These are phyloP conservation scores for Coracopsis vasa DNA, from an alignment of 2,113 vertebrate genomes.

Conservation along the genomic window DNA sequence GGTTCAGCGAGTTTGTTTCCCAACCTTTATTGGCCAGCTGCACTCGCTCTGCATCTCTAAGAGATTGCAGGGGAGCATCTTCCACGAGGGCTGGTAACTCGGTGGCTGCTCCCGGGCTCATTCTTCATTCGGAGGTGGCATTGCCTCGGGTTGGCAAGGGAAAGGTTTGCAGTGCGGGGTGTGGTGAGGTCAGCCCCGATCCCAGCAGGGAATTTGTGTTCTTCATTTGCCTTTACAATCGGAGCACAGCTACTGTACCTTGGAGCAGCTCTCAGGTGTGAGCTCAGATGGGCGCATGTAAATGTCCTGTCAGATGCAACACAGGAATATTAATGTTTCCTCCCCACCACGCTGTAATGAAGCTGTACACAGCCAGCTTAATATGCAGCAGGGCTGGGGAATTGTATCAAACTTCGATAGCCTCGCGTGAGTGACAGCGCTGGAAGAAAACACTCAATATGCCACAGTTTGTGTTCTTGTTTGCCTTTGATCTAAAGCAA, in stretches of 20 bases:
- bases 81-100: slow-evolving; percentile 74
- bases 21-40: slow-evolving; percentile 69
- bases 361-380: slow-evolving; percentile 80
- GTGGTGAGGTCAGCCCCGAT: slow-evolving; percentile 79
- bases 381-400: slow-evolving; percentile 76
- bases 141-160: slow-evolving; percentile 81
- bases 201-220: slow-evolving; percentile 83
- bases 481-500: slow-evolving; percentile 72
- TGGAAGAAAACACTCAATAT: slow-evolving; percentile 61
- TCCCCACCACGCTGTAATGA: slow-evolving; percentile 75
- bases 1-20: slow-evolving; percentile 76
- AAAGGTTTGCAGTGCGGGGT: slow-evolving; percentile 76
- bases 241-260: slow-evolving; percentile 76
- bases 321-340: slow-evolving; percentile 81
- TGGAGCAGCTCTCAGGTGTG: slow-evolving; percentile 80
- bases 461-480: slow-evolving; percentile 68
- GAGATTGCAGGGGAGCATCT: slow-evolving; percentile 59
- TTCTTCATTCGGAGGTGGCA: slow-evolving; percentile 83
- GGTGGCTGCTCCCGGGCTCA: slow-evolving; percentile 79
- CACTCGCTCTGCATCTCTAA: slow-evolving; percentile 72
- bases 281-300: slow-evolving; percentile 85
- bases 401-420: slow-evolving; percentile 77
- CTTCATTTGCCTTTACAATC: slow-evolving; percentile 85
- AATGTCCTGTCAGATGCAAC: slow-evolving; percentile 82
- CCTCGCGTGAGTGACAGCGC: slow-evolving; percentile 73